These are phyloP conservation scores for Agelas oroides DNA, from an alignment of 37 sponge, comb jelly and placozoan species.

Conservation along the genomic window DNA sequence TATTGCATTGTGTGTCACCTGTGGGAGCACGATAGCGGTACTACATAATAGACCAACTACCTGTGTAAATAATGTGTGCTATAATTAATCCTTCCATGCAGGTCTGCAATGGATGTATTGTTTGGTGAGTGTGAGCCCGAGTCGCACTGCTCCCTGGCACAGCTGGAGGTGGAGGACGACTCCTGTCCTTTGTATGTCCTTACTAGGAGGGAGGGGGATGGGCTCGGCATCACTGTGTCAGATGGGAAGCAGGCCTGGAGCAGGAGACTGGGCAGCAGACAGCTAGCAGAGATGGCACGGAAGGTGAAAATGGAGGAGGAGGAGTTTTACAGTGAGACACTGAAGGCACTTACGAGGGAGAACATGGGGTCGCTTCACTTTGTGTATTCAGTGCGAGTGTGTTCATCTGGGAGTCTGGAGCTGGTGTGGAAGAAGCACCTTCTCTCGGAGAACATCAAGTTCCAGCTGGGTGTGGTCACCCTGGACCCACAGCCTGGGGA, in stretches of 20 bases:
- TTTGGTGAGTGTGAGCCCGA: neutral
- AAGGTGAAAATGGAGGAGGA: constrained; percentile 14
- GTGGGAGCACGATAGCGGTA: too few species aligned
- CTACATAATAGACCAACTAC: too few species aligned
- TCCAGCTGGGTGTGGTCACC: constrained; percentile 52
- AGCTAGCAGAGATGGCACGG: constrained; percentile 25
- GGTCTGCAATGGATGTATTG: neutral
- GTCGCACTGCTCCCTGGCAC: constrained; percentile 4
- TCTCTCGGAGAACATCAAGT: constrained; percentile 46
- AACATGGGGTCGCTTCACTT: constrained; percentile 12
- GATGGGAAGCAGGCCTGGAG: constrained; percentile 55
- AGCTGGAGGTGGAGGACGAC: constrained; percentile 48
- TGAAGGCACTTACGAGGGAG: constrained; percentile 50
- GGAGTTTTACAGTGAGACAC: constrained; percentile 17
- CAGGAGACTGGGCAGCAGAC: neutral
- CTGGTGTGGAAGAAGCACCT: constrained; percentile 76
- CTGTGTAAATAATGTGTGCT: too few species aligned
- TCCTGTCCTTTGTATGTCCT: constrained; percentile 11
- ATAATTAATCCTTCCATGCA: too few species aligned
- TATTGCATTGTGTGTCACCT: too few species aligned
- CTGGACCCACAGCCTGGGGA: constrained; percentile 15
- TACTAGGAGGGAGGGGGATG: constrained; percentile 11
- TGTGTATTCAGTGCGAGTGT: constrained; percentile 9
- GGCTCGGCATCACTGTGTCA: constrained; percentile 17
- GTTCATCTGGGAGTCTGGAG: constrained; percentile 18